These are phyloP conservation scores for Oppia nitens DNA, from an alignment of 1,140 invertebrate species.

Conservation along the genomic window DNA sequence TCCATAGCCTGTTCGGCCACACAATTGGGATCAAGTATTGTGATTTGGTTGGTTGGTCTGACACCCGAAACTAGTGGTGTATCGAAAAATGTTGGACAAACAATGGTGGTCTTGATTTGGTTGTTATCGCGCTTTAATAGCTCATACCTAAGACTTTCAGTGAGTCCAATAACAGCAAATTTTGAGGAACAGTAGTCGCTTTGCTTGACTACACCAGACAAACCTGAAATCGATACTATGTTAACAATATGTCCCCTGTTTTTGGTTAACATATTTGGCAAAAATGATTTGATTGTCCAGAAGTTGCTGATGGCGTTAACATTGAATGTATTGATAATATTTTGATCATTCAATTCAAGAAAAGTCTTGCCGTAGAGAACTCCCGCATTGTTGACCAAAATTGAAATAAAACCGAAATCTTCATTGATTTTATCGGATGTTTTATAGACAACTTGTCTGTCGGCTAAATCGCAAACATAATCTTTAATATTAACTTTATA, in stretches of 20 bases:
- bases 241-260: constrained; percentile 61
- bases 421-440: constrained; percentile 48
- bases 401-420: constrained; percentile 51
- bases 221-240: constrained; percentile 78
- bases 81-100: constrained; percentile 81
- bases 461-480: constrained; percentile 38
- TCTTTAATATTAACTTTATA: constrained; percentile 31
- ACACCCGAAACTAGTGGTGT: constrained; percentile 83
- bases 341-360: constrained; percentile 58
- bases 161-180: constrained; percentile 81
- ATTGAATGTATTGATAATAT: constrained; percentile 42
- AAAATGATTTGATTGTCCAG: constrained; percentile 38
- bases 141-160: constrained; percentile 64
- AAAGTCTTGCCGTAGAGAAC: constrained; percentile 50
- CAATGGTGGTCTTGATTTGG: constrained; percentile 60
- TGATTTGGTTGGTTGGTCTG: constrained; percentile 2
- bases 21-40: constrained; percentile 41
- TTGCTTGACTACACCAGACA: constrained; percentile 59
- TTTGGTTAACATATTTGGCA: constrained; percentile 46
- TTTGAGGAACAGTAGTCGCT: constrained; percentile 92
- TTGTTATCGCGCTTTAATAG: constrained; percentile 38
- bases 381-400: constrained; percentile 70
- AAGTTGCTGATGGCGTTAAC: constrained; percentile 47
- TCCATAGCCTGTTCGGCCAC: constrained; percentile 64
- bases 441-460: constrained; percentile 37